Percentiles rank a stretch among this genome's conserved stretches.
Conservation (phyloP, 2,797 vertebrate species). For the Pseudocheirus occidentalis region DNA sequence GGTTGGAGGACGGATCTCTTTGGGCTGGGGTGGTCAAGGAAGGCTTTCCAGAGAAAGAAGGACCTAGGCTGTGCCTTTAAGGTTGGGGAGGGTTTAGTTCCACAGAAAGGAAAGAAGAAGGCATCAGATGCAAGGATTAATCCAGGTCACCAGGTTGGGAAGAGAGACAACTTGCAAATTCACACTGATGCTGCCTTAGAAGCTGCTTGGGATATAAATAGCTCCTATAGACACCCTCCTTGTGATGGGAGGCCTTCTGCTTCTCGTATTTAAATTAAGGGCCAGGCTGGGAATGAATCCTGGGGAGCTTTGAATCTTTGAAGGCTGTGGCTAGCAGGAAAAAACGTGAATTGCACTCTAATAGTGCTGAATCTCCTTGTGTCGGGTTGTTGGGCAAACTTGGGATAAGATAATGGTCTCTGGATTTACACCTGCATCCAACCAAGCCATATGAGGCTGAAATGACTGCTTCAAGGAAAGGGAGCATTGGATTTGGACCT, state of each 20-base stretch:
- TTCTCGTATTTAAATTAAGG: constrained; percentile 75
- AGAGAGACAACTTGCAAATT: constrained; percentile 71
- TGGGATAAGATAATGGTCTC: neutral
- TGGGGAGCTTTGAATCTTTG: constrained; percentile 27
- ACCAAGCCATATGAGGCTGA: neutral
- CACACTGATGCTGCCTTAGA: constrained; percentile 46
- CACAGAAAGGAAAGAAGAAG: constrained; percentile 55
- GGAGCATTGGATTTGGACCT: neutral
- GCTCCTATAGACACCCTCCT: constrained; percentile 35
- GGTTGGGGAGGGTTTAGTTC: constrained; percentile 46
- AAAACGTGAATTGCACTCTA: constrained; percentile 1
- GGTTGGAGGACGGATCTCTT: neutral
- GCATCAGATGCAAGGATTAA: constrained; percentile 48
- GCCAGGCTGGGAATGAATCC: constrained; percentile 72
- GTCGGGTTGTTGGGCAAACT: neutral
- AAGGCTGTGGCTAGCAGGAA: neutral
- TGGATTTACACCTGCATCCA: neutral
- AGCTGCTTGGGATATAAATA: constrained; percentile 68
- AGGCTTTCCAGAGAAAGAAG: neutral
- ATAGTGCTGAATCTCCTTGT: neutral
- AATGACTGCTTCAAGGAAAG: neutral
- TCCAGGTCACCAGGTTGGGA: constrained; percentile 82
- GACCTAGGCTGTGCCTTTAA: constrained; percentile 9
- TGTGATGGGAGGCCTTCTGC: constrained; percentile 69
- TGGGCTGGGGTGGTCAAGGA: neutral